These are phyloP conservation scores for Drosophila suboccidentalis DNA, from an alignment of 2,888 invertebrate species.

Conservation along the genomic window DNA sequence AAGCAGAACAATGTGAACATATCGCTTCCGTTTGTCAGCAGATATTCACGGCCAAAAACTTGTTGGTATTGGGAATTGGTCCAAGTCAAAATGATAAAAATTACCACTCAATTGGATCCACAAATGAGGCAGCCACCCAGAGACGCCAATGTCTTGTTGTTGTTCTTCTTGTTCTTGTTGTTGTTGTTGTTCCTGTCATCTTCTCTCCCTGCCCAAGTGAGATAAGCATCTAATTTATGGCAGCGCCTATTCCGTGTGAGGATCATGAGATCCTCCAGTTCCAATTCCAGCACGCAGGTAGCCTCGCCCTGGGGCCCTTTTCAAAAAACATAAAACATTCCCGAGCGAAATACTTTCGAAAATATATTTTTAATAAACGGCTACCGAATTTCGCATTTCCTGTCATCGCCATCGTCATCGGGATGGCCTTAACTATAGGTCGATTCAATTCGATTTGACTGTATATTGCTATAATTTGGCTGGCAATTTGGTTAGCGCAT, in stretches of 20 bases:
- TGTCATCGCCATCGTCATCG: conserved; percentile 40
- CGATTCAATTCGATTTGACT: conserved; percentile 14
- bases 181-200: conserved; percentile 6
- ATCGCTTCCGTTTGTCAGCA: conserved; percentile 81
- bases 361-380: conserved; percentile 72
- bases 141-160: conserved; percentile 32
- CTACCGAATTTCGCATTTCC: conserved; percentile 82
- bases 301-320: conserved; percentile 25
- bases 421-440: conserved; percentile 7
- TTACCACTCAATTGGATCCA: conserved; percentile 77
- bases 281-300: conserved; percentile 50
- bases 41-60: conserved; percentile 44
- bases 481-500: conserved; percentile 70
- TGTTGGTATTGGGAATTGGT: neutral
- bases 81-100: conserved; percentile 70
- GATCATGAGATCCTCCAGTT: conserved; percentile 35
- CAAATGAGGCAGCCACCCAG: conserved; percentile 65
- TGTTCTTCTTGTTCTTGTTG: conserved; percentile 26
- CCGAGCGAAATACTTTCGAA: conserved; percentile 30
- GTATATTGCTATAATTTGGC: conserved; percentile 70
- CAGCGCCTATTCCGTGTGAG: conserved; percentile 64
- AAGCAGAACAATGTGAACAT: conserved; percentile 73
- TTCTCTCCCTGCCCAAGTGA: conserved; percentile 21
- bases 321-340: conserved; percentile 8
- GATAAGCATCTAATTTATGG: conserved; percentile 80